A percentile compares a stretch with the other conserved stretches of the same genome.
phyloP scores from a whole-genome alignment of 1,140 invertebrate genomes.

The Pristionchus pacificus region DNA sequence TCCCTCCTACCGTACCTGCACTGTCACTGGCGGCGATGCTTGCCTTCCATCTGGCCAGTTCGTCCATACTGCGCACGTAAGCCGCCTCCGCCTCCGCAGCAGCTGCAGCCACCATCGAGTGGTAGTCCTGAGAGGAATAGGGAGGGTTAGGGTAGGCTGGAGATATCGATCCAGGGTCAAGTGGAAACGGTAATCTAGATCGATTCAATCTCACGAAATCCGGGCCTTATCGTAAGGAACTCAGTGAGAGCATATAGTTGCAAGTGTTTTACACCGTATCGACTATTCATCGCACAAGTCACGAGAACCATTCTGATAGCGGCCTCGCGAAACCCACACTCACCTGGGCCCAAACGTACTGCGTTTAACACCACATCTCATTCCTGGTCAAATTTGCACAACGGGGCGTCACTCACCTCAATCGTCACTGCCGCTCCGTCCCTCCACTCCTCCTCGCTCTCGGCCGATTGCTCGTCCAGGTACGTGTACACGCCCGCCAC shows the following conservation, averaged over 20 bases:
- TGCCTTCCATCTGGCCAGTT: slow-evolving; percentile 9
- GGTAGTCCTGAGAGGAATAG: slow-evolving; percentile 5
- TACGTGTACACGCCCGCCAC: slow-evolving; percentile 26
- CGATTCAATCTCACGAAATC: too few species aligned
- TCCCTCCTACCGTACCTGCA: not conserved
- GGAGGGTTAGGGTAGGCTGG: not conserved
- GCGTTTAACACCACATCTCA: not conserved
- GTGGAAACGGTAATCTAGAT: not conserved
- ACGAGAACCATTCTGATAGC: too few species aligned
- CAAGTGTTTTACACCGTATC: too few species aligned
- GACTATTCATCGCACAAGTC: too few species aligned
- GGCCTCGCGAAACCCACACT: not conserved
- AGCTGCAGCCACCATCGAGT: slow-evolving; percentile 8
- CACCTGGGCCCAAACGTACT: not conserved
- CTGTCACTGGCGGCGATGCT: not conserved
- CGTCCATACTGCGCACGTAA: not conserved
- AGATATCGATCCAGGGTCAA: not conserved
- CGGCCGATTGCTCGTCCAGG: slow-evolving; percentile 23
- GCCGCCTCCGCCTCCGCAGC: not conserved
- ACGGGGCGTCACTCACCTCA: slow-evolving; percentile 7
- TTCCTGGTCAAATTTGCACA: not conserved
- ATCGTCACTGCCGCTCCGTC: slow-evolving; percentile 26
- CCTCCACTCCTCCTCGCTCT: slow-evolving; percentile 18
- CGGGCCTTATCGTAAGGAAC: too few species aligned
- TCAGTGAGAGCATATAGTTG: too few species aligned